These are phyloP conservation scores for Drosophila mauritiana DNA, from an alignment of 1,140 invertebrate species.

Conservation along the genomic window DNA sequence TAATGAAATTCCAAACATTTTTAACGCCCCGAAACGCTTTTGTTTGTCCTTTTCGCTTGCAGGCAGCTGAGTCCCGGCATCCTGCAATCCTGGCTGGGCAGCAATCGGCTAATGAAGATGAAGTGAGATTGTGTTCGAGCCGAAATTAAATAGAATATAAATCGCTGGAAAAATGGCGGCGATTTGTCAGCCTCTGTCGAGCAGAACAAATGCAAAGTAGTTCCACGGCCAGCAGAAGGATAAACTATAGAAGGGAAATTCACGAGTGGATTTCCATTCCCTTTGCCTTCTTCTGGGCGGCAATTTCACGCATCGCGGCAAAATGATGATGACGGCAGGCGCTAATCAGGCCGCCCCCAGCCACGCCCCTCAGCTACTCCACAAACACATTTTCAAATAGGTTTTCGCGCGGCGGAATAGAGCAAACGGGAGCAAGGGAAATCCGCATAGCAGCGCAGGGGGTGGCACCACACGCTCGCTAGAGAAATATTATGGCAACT, in stretches of 20 bases:
- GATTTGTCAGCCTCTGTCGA: conserved; percentile 75
- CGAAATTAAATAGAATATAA: conserved; percentile 82
- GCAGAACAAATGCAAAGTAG: conserved; percentile 79
- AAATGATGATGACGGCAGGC: conserved; percentile 65
- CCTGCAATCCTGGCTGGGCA: conserved; percentile 27
- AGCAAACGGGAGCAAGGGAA: conserved; percentile 1
- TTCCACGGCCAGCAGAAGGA: conserved; percentile 26
- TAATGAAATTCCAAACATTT: conserved; percentile 83
- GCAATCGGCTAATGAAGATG: conserved; percentile 73
- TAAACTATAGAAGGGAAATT: conserved; percentile 22
- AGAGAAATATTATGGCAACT: conserved; percentile 82
- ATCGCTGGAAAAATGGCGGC: conserved; percentile 76
- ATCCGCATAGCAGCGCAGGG: conserved; percentile 2
- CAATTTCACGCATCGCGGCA: conserved; percentile 78
- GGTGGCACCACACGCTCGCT: conserved; percentile 34
- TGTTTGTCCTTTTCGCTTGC: conserved; percentile 29
- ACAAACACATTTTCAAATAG: conserved; percentile 56
- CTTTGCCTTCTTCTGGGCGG: conserved; percentile 28
- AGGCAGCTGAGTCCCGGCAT: conserved; percentile 47
- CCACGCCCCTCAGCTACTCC: conserved; percentile 63
- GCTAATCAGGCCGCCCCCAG: conserved; percentile 71
- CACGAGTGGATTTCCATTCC: conserved; percentile 29
- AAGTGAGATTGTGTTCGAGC: conserved; percentile 66
- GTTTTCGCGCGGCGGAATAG: conserved; percentile 10
- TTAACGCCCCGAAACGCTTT: conserved; percentile 66